phyloP scores from a whole-genome alignment of 1,140 invertebrate species.

The Cephus cinctus region DNA sequence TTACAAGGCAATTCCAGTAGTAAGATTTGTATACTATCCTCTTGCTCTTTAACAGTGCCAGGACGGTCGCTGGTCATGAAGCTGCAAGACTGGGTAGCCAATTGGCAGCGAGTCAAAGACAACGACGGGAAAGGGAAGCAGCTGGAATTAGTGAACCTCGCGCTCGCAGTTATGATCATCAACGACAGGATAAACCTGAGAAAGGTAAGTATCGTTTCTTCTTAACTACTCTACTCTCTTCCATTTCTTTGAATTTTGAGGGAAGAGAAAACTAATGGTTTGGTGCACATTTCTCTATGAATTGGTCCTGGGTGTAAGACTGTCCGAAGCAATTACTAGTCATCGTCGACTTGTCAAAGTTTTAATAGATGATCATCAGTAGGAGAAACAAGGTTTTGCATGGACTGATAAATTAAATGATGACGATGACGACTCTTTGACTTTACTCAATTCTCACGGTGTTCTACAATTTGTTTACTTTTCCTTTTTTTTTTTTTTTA shows the following conservation, averaged over 20 bases:
- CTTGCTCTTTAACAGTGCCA: constrained; percentile 48
- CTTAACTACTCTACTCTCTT: background rate
- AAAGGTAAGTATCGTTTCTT: constrained; percentile 54
- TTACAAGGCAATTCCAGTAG: background rate
- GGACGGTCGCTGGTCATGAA: constrained; percentile 76
- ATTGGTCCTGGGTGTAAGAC: too few species aligned
- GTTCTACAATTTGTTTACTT: too few species aligned
- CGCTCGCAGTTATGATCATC: constrained; percentile 66
- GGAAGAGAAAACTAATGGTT: too few species aligned
- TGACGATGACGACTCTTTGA: too few species aligned
- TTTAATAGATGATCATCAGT: constrained; percentile 29
- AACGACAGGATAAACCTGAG: constrained; percentile 54
- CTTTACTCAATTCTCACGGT: too few species aligned
- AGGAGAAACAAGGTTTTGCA: constrained; percentile 36
- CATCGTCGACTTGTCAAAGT: background rate
- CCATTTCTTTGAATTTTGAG: too few species aligned
- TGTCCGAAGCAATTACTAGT: background rate
- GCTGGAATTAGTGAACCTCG: constrained; percentile 54
- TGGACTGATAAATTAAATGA: too few species aligned
- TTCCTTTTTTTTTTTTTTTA: too few species aligned
- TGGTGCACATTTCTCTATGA: too few species aligned
- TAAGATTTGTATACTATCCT: background rate
- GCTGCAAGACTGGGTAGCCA: constrained; percentile 72
- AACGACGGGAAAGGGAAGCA: constrained; percentile 50
- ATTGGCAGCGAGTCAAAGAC: constrained; percentile 62